Conservation (phyloP, 2,797 vertebrate species). For the Schizothorax lantsangensis region DNA sequence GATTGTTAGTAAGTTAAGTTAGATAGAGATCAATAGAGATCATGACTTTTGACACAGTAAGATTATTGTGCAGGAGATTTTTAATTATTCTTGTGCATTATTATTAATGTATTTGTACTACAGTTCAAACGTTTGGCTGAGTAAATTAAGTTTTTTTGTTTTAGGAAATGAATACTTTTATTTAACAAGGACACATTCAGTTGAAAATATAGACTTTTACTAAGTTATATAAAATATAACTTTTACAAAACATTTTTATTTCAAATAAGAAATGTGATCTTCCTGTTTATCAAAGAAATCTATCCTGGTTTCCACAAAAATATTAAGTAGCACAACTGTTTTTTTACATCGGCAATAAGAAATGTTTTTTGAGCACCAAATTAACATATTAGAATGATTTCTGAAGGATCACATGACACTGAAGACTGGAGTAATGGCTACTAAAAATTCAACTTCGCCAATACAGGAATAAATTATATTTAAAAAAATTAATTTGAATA, state of each 20-base stretch:
- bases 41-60: background rate
- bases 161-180: background rate
- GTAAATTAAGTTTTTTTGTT: background rate
- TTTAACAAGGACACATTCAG: background rate
- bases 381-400: background rate
- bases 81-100: background rate
- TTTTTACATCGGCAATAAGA: background rate
- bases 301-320: background rate
- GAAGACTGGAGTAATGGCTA: background rate
- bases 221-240: too few relatives aligned
- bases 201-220: background rate
- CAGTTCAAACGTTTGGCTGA: background rate
- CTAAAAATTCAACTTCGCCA: background rate
- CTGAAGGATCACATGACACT: background rate
- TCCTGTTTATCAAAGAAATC: background rate
- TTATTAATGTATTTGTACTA: background rate
- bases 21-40: background rate
- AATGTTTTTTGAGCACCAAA: background rate
- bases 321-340: background rate
- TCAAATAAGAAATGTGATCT: background rate
- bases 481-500: background rate
- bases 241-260: background rate
- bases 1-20: constrained; percentile 16
- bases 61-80: background rate
- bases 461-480: background rate